Evolutionary conservation across 2,888 invertebrate species (phyloP), one percentile per base, ranked within the genome.

Genomic region (Chrysotoxum bicinctum): DNA sequence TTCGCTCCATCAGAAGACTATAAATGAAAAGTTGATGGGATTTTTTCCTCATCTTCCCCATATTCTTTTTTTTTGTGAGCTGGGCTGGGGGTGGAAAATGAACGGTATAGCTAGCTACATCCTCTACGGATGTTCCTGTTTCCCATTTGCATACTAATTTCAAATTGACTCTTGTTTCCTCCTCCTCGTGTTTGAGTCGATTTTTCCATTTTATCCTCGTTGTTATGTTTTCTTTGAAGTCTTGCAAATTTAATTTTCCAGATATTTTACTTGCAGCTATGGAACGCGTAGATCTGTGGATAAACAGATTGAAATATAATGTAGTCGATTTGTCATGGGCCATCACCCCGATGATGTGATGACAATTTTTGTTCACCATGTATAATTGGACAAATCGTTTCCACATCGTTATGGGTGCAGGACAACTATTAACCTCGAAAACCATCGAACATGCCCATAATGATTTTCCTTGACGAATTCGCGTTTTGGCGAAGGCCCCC

Each of bases 361-460:
- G 69, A 66, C 68, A 77, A 40, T 69, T 54, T n/a, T 66, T 66
- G 52, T 66, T 83, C 66, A 69, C 69, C 78, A 64, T 45, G 58
- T 37, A 73, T 83, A 79, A 79, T 80, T 69, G 83, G 62, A 10
- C 50, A 48, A 48, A 62, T 76, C 76, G 66, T 80, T 81, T 85
- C 81, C 85, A 76, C 76, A 76, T 85, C 81, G 43, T 81, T 81
- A 72, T 66, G 79, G 60, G 58, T 56, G 58, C 23, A 37, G 64
- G 66, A 66, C n/a, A n/a, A 60, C 56, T 40, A 54, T 69, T 76
- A 80, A 80, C 75, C 70, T 80, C 81, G 81, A 68, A 79, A 74
- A 54, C 70, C 32, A 70, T 58, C 37, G 19, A 62, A 48, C 56
- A 48, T 91, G 90, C 90, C 90, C 89, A 91, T 91, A 90, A 91